Percentiles rank a stretch among this genome's conserved stretches.
Conservation (phyloP, 53 echinoderm and acorn worm genomes). For the Paelopatides confundens region DNA sequence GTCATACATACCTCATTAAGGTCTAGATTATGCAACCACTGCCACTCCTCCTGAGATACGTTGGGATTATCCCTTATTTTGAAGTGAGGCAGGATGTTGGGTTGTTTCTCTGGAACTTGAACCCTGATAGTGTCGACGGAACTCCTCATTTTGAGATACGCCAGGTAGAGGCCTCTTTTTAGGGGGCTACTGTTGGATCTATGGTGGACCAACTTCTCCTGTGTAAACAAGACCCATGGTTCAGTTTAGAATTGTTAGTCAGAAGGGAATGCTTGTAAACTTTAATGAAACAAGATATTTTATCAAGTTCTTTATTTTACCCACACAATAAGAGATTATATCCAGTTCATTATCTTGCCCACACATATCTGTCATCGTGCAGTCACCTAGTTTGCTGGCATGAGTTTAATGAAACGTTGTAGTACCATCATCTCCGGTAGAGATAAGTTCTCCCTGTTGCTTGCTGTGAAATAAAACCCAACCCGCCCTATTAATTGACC, state of each 20-base stretch:
- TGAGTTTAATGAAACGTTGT: background rate
- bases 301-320: too few species aligned
- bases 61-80: conserved; percentile 95
- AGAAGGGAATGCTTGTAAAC: too few species aligned
- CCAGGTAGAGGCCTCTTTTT: conserved; percentile 87
- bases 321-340: too few species aligned
- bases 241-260: too few species aligned
- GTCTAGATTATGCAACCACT: conserved; percentile 93
- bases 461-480: too few species aligned
- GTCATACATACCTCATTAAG: conserved; percentile 92
- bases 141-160: conserved; percentile 93
- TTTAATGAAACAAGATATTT: too few species aligned
- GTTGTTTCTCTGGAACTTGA: conserved; percentile 91
- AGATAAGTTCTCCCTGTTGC: background rate
- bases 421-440: background rate
- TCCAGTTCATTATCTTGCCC: too few species aligned
- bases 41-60: conserved; percentile 96
- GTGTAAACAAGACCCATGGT: too few species aligned
- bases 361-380: too few species aligned
- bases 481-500: background rate
- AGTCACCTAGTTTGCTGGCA: too few species aligned
- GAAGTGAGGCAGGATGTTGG: conserved; percentile 92
- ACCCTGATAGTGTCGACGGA: conserved; percentile 95
- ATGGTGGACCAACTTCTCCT: conserved; percentile 98
- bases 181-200: conserved; percentile 81